Conservation (phyloP, 2,113 vertebrate genomes). For the Xenopus laevis region DNA sequence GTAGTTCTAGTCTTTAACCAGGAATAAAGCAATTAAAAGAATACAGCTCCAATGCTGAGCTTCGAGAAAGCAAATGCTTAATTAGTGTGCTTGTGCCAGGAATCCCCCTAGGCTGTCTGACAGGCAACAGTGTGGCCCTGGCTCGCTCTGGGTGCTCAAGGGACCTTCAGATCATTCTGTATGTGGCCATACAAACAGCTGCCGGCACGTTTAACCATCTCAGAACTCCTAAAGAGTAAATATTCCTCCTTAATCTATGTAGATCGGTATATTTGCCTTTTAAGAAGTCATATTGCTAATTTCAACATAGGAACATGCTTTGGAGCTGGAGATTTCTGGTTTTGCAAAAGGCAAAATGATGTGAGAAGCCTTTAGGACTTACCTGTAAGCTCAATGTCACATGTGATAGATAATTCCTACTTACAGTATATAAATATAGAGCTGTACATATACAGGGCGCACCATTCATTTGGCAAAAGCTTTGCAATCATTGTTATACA, state of each 20-base stretch:
- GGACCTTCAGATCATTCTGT: conserved; percentile 12
- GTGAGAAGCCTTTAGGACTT: no score
- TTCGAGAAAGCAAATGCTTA: conserved; percentile 25
- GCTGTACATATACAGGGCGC: no score
- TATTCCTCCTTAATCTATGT: neutral
- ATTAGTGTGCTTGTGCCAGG: conserved; percentile 17
- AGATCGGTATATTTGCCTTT: no score
- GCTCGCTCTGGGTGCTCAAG: conserved; percentile 4
- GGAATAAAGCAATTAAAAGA: conserved; percentile 28
- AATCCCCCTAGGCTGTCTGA: conserved; percentile 20
- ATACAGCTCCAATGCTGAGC: conserved; percentile 13
- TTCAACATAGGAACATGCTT: no score
- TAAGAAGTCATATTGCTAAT: no score
- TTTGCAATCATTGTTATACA: no score
- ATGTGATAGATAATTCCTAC: no score
- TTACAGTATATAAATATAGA: no score
- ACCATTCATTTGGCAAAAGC: no score
- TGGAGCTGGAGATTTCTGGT: no score
- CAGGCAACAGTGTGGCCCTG: conserved; percentile 19
- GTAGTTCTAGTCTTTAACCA: neutral
- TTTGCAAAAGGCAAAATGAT: no score
- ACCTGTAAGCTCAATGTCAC: no score
- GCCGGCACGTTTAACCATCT: neutral
- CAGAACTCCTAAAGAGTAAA: neutral
- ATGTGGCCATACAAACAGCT: conserved; percentile 25